Base-by-base conservation (phyloP, 2,113 vertebrate genomes). In the Cephalopholis sonnerati region DNA sequence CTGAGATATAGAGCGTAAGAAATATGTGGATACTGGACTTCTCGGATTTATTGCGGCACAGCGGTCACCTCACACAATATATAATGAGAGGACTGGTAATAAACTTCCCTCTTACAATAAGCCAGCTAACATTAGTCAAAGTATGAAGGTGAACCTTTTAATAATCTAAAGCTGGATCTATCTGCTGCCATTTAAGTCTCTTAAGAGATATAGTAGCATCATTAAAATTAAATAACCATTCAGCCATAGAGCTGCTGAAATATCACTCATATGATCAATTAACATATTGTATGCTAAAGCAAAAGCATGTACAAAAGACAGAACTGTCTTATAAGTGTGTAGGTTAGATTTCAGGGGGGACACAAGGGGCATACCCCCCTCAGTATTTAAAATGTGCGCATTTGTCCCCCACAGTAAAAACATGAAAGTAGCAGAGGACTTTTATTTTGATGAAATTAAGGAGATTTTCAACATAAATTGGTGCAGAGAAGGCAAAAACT, bases 161-260 rank as follows among this genome's bases (percentile, higher is more conserved):
- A 69, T 75, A 44, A 44, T 44, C 12, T 22, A 11, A 48, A 61
- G 25, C 16, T 55, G 24, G 44, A 61, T 78, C 68, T 61, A 64
- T 53, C 20, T 44, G 32, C 29, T 32, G 66, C 65, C 59, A 54
- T 72, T 81, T 67, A 59, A 29, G 46, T 67, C 66, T 24, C 36
- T 32, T 46, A 36, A 22, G 29, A 66, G 73, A 61, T 61, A 13
- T 29, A 63, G 46, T 16, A 24, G 27, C 48, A 16, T 64, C 57
- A 27, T 68, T 86, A 73, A 68, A 73, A 46, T 61, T 13, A 55
- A 85, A 62, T 81, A 81, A 48, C 11, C 54, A 17, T 24, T 12
- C n/a, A 59, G 50, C 25, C 1, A 7, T 48, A 51, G 27, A 74
- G 62, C 16, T 36, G 46, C 36, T 73, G 41, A 46, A 51, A 29